phyloP scores from a whole-genome alignment of 2,797 vertebrate species.

The Galago senegalensis region DNA sequence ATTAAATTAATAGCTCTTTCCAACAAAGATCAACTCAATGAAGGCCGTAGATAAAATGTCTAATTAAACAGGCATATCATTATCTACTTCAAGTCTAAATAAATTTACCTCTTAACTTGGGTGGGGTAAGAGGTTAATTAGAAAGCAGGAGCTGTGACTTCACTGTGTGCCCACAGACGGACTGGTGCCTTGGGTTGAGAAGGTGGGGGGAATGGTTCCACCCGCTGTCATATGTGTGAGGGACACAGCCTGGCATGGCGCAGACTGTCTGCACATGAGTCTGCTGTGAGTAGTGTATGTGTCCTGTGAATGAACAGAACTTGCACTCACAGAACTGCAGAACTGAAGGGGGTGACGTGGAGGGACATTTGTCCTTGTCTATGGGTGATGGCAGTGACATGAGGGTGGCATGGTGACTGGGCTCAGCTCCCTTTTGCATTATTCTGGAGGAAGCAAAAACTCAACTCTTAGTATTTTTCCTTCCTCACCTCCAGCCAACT shows the following conservation, averaged over 20 bases:
- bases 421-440: not conserved
- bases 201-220: not conserved
- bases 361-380: not conserved
- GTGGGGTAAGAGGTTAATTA: conserved; percentile 65
- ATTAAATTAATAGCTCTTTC: conserved; percentile 62
- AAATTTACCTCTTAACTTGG: conserved; percentile 66
- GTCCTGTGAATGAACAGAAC: not conserved
- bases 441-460: not conserved
- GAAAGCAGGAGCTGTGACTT: not conserved
- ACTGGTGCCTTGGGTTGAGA: not conserved
- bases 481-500: not conserved
- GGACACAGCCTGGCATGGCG: not conserved
- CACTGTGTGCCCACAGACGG: not conserved
- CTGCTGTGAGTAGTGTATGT: not conserved
- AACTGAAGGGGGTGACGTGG: not conserved
- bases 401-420: not conserved
- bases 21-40: conserved; percentile 4
- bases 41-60: conserved; percentile 59
- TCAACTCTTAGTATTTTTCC: not conserved
- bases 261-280: too few species aligned
- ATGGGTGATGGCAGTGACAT: accelerated
- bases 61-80: conserved; percentile 64
- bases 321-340: not conserved
- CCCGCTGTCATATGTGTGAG: not conserved
- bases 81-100: conserved; percentile 65